A percentile compares a stretch with the other conserved stretches of the same genome.
These are phyloP conservation scores for Oncorhynchus gorbuscha DNA, from an alignment of 2,113 vertebrate species.

Conservation along the genomic window DNA sequence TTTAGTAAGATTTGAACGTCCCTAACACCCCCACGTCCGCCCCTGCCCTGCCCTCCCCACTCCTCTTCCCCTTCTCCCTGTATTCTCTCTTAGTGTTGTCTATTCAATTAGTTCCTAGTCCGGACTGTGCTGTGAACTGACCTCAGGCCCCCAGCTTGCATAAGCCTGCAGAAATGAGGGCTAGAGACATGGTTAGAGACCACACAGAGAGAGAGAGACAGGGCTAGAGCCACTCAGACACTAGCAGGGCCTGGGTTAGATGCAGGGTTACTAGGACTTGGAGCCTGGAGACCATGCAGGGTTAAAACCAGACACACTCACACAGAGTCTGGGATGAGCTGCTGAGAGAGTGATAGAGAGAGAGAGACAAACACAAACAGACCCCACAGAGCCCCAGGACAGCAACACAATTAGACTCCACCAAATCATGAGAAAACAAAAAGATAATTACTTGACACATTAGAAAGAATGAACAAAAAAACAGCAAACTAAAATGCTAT, in stretches of 20 bases:
- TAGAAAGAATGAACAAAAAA: too few relatives aligned
- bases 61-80: not conserved
- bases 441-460: too few relatives aligned
- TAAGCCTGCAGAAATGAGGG: not conserved
- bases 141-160: constrained; percentile 5
- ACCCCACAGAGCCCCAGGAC: too few relatives aligned
- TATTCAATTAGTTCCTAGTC: not conserved
- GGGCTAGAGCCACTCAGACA: not conserved
- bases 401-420: too few relatives aligned
- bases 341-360: not conserved
- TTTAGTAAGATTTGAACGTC: constrained; percentile 3
- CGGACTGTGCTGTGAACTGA: not conserved
- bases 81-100: not conserved
- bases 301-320: too few relatives aligned
- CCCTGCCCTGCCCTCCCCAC: not conserved
- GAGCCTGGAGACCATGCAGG: not conserved
- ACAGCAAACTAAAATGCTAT: too few relatives aligned
- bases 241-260: not conserved
- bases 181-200: not conserved
- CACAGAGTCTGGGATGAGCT: too few relatives aligned
- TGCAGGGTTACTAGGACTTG: not conserved
- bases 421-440: too few relatives aligned
- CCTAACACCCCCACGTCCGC: not conserved
- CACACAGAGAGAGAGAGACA: not conserved
- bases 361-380: not conserved